Base-by-base conservation (phyloP, 2,113 vertebrate genomes). In the Poicephalus gulielmi region DNA sequence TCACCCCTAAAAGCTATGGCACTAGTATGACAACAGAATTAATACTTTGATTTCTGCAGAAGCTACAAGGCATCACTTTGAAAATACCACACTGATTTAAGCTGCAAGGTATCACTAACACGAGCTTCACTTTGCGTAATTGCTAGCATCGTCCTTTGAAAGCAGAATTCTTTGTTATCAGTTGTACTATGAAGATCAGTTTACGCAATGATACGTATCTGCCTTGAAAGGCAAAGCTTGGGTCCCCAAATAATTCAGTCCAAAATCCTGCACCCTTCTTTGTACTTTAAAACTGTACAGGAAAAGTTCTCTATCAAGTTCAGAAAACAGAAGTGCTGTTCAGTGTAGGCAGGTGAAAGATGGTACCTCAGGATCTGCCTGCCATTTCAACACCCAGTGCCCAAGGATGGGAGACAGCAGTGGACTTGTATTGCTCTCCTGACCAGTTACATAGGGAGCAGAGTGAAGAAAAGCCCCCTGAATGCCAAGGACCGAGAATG, bases 301-400 rank as follows among this genome's bases (percentile, higher is more conserved):
- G 17, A 23, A 11, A 64, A 37, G 30, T 46, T 46, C 33, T n/a
- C 33, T 30, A 59, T 24, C 18, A 31, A 76, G 79, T 35, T 22
- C 41, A 78, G 55, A 49, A 70, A 74, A 55, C 7, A 31, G 28
- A 4, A 39, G 24, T 0, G 44, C 39, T 25, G 6, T 5, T 50
- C 31, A 33, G 7, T 0, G 2, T 3, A 13, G 2, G 33, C 22
- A 43, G 33, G 22, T 77, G 30, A 24, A 39, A 27, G n/a, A 46
- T 15, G 33, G 33, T 35, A 59, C 57, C 20, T 59, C 13, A 6
- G n/a, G 33, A 35, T 35, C 57, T n/a, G 14, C 33, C 33, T 59
- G 57, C 33, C 33, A 35, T 59, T 59, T 59, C 33, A 59, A 35
- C 33, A 59, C 33, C 33, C 33, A 59, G 57, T 4, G 0, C 57